Evolutionary conservation across 2,113 vertebrate species (phyloP).

Genomic region (Caloenas nicobarica): DNA sequence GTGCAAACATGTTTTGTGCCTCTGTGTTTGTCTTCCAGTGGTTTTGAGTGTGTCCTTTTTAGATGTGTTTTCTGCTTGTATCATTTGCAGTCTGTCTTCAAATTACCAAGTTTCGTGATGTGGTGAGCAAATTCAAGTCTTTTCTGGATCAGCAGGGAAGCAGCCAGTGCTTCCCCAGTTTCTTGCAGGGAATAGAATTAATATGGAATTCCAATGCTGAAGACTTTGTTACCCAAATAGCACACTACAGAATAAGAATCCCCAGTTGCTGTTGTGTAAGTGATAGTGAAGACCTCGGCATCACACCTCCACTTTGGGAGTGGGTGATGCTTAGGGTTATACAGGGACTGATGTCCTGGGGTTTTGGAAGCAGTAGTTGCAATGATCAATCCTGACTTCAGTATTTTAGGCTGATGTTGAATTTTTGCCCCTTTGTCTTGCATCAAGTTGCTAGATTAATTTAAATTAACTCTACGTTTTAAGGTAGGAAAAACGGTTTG

Average conservation of each 20-base stretch:
- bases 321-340: background rate
- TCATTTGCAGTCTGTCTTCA: background rate
- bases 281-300: background rate
- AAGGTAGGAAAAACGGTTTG: background rate
- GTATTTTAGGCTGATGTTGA: background rate
- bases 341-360: background rate
- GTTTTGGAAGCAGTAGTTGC: background rate
- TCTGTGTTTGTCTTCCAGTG: background rate
- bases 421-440: background rate
- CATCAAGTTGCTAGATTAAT: background rate
- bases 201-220: fast-evolving
- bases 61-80: background rate
- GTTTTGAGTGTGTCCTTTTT: background rate
- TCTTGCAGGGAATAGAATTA: background rate
- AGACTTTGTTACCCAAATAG: background rate
- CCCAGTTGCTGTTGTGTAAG: background rate
- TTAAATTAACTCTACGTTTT: background rate
- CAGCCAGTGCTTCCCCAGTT: background rate
- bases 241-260: fast-evolving
- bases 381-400: background rate
- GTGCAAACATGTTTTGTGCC: background rate
- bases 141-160: background rate
- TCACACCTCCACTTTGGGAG: background rate
- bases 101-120: background rate
- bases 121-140: background rate